These are phyloP conservation scores for Malurus alboscapulatus DNA, from an alignment of 2,113 vertebrate species.

Conservation along the genomic window DNA sequence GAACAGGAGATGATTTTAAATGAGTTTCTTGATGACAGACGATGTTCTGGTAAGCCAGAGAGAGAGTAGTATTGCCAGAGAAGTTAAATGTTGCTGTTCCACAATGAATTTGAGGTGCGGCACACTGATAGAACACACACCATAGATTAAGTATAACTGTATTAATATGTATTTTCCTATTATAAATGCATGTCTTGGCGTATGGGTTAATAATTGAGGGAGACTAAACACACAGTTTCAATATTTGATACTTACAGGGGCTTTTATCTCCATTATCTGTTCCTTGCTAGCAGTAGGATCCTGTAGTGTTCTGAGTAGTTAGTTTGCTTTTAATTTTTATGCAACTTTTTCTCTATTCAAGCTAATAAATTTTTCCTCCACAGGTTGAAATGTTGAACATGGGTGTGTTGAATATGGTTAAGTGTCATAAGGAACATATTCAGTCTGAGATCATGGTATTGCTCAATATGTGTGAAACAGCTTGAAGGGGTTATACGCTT, in stretches of 20 bases:
- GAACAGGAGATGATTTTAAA: neutral
- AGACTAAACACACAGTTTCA: neutral
- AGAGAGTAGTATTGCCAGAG: neutral
- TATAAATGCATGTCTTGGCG: neutral
- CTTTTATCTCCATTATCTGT: neutral
- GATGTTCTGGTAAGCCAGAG: neutral
- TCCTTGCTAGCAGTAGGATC: neutral
- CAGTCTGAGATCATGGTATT: neutral
- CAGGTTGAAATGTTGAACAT: neutral
- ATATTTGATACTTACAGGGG: neutral
- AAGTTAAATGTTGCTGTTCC: neutral
- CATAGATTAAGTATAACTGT: neutral
- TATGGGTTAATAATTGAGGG: neutral
- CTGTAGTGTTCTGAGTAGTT: neutral
- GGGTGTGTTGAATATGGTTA: neutral
- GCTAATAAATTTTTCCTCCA: neutral
- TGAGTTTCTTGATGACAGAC: neutral
- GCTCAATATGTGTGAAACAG: neutral
- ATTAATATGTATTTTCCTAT: neutral
- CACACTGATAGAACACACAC: fast-evolving
- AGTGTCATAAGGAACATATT: neutral
- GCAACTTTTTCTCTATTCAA: neutral
- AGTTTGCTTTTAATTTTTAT: neutral
- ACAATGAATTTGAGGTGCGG: neutral
- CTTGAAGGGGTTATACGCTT: neutral